Base-by-base conservation (phyloP, 1,140 invertebrate genomes). In the Diploscapter pachys region DNA sequence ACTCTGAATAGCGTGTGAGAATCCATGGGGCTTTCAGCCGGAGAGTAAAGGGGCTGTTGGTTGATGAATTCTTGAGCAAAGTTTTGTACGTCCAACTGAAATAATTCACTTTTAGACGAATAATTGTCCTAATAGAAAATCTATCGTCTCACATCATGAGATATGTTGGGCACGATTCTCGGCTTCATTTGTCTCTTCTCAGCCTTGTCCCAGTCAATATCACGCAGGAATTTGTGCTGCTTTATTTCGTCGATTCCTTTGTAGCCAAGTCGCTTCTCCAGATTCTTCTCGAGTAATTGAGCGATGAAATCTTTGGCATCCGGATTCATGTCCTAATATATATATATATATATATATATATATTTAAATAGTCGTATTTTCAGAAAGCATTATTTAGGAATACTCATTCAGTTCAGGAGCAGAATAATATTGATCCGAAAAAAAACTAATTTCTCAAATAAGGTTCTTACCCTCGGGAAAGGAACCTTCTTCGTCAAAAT, bases 11-110 rank as follows among this genome's bases (percentile, higher is more conserved):
- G 89, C 79, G 91, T 91, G 85, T 93, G 92, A 13, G 86, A 78
- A 53, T 82, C 65, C 2, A 90, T 89, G 31, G 94, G 94, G 48
- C 92, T 90, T 62, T 93, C 90, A 3, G 92, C 93, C 0, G 94
- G 93, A n/a, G 93, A 94, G 86, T 96, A 94, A 2, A 92, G 90
- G 3, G 93, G 91, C 64, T 90, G 89, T 91, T 95, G 93, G 78
- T 90, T 90, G 0, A 95, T 98, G 85, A 98, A 98, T 88, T 98
- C 95, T 76, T 93, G 92, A 51, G 94, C 92, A 87, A 98, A 98
- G 88, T 97, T 96, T 82, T 93, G 93, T 4, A 94, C 93, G 88
- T 98, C 95, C 65, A 94, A 88, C 75, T 84, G 63, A 78, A 80
- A 63, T 50, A 11, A 50, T 31, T 31, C 31, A 31, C 1, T 31